Evolutionary conservation across 1,140 invertebrate species (phyloP).

Genomic region (Neelides sp.): DNA sequence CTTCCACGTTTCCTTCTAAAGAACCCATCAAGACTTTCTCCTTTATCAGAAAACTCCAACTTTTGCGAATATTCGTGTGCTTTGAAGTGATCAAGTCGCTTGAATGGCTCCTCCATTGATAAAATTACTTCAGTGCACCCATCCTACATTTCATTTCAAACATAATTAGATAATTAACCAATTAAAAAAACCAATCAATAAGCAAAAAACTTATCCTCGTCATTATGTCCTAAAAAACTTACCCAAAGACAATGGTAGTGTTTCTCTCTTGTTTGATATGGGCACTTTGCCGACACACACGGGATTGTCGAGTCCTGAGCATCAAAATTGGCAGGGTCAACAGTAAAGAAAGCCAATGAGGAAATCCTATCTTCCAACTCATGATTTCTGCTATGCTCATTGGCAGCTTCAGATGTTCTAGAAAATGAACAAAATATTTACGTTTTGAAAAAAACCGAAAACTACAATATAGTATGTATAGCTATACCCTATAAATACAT

Average conservation of each 20-base stretch:
- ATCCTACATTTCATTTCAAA: conserved; percentile 45
- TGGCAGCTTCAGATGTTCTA: conserved; percentile 23
- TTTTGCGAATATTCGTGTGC: conserved; percentile 60
- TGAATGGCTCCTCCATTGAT: conserved; percentile 67
- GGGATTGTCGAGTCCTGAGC: conserved; percentile 31
- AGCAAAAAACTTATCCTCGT: not conserved
- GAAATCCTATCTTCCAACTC: conserved; percentile 30
- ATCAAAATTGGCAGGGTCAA: conserved; percentile 30
- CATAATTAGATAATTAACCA: not conserved
- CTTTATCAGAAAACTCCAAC: conserved; percentile 40
- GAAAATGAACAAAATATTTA: not conserved
- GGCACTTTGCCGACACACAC: conserved; percentile 45
- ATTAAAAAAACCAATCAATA: not conserved
- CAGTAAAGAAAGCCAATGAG: conserved; percentile 28
- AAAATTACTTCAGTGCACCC: conserved; percentile 73
- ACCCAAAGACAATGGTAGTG: conserved; percentile 79
- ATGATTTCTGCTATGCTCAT: conserved; percentile 28
- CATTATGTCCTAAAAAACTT: conserved; percentile 30
- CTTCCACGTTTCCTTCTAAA: conserved; percentile 78
- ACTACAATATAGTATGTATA: too few relatives aligned
- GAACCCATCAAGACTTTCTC: conserved; percentile 52
- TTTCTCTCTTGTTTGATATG: conserved; percentile 60
- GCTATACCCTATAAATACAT: too few relatives aligned
- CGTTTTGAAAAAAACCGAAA: too few relatives aligned
- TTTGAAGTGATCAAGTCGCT: conserved; percentile 75